A percentile compares a stretch with the other conserved stretches of the same genome.
Evolutionary conservation across 1,140 invertebrate species (phyloP).

Genomic region (Drosophila kanapiae): DNA sequence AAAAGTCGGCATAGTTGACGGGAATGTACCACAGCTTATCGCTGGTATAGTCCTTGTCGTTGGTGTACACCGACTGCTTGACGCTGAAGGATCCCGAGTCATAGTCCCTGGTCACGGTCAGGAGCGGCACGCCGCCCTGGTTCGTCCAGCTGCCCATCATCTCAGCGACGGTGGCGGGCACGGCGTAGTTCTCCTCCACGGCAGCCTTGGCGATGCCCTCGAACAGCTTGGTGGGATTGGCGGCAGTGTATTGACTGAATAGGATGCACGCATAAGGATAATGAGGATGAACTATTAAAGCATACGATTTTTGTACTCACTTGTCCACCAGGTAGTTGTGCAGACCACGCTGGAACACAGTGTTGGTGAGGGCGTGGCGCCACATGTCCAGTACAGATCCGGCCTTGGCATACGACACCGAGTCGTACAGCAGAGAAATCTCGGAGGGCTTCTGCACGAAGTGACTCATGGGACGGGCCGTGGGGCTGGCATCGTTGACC

Average conservation of each 20-base stretch:
- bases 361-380: slow-evolving; percentile 94
- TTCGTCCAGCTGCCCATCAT: slow-evolving; percentile 90
- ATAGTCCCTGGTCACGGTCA: slow-evolving; percentile 87
- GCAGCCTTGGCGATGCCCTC: slow-evolving; percentile 87
- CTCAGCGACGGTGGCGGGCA: slow-evolving; percentile 63
- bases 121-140: slow-evolving; percentile 89
- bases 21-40: slow-evolving; percentile 52
- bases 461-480: slow-evolving; percentile 90
- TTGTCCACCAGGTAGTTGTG: slow-evolving; percentile 90
- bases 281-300: neutral
- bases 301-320: slow-evolving; percentile 72
- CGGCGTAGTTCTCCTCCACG: slow-evolving; percentile 61
- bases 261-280: neutral
- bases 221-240: slow-evolving; percentile 90
- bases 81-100: slow-evolving; percentile 74
- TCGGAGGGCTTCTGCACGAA: slow-evolving; percentile 90
- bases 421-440: slow-evolving; percentile 92
- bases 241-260: slow-evolving; percentile 84
- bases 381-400: slow-evolving; percentile 95
- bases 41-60: slow-evolving; percentile 45
- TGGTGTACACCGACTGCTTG: slow-evolving; percentile 85
- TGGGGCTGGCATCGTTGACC: slow-evolving; percentile 88
- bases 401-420: slow-evolving; percentile 90
- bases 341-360: slow-evolving; percentile 93
- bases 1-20: slow-evolving; percentile 74